Percentiles rank a stretch among this genome's conserved stretches.
These are phyloP conservation scores for Agrotis ipsilon DNA, from an alignment of 2,888 invertebrate genomes.

Conservation along the genomic window DNA sequence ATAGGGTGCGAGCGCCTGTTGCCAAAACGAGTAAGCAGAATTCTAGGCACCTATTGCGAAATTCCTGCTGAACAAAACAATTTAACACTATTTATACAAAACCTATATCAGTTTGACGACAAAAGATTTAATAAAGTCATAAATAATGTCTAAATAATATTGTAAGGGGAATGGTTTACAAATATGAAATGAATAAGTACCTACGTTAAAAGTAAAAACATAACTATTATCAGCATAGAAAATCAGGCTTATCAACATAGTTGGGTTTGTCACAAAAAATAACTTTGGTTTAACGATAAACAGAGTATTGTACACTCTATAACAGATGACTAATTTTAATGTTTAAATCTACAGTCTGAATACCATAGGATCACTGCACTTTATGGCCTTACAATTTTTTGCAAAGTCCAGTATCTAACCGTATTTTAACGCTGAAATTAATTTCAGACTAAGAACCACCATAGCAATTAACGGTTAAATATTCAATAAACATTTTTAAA, in stretches of 20 bases:
- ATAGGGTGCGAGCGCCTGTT: background rate
- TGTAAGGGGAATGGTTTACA: no score
- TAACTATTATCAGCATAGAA: conserved; percentile 16
- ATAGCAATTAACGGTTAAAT: background rate
- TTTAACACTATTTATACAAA: background rate
- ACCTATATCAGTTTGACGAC: background rate
- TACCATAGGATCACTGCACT: no score
- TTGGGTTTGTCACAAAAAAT: conserved; percentile 8
- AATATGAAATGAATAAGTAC: no score
- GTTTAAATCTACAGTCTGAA: no score
- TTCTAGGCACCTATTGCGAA: background rate
- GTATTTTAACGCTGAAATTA: background rate
- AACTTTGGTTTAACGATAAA: conserved; percentile 2
- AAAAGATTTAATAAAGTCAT: no score
- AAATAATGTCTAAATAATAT: background rate
- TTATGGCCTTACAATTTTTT: background rate
- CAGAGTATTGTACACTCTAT: background rate
- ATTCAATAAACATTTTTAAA: background rate
- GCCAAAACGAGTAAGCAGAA: background rate
- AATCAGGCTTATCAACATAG: conserved; percentile 5
- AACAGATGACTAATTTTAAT: conserved; percentile 2
- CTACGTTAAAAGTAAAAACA: background rate
- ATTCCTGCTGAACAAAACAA: background rate
- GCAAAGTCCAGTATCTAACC: no score
- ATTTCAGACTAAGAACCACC: background rate